Base-by-base conservation (phyloP, 2,888 invertebrate species). In the Chromoteleia sp. region DNA sequence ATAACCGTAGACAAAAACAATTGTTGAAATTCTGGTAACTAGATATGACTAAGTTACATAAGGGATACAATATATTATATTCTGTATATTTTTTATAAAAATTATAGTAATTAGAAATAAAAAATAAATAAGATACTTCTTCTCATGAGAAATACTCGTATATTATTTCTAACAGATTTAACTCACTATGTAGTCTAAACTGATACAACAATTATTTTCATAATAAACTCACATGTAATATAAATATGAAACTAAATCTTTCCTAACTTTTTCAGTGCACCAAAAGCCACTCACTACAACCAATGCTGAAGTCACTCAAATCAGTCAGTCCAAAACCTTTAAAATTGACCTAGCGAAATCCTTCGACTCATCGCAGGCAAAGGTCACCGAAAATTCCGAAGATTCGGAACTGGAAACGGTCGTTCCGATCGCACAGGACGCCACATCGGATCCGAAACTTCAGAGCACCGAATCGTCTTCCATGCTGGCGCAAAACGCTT, bases 401-500 rank as follows among this genome's bases (percentile, higher is more conserved):
- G 71, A 73, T 56, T 74, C 33, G 39, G 67, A 70, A 6, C 7
- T 15, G 7, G 65, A 41, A 43, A 12, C 25, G 8, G 10, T 50
- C 4, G 61, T 8, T 10, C 10, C 15, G 33, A 1, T 29, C 12
- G 6, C 12, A 25, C 50, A 25, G 29, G 29, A 50, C 1, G 5
- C n/a, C 29, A 29, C 50, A 5, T 54, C 19, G 52, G 29, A 30
- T 0, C 33, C 15, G 3, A 58, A 67, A 30, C 14, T 21, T 10
- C 21, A 29, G 14, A 54, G 36, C 8, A 56, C 41, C 48, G 76
- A 75, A 30, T 68, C 79, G 41, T 79, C 76, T 50, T 78, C 78
- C 93, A 52, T 54, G 52, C 54, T 65, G 30, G 50, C 29, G 12
- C 45, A 41, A 12, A 59, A 29, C 29, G 15, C 8, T 0, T 48